Evolutionary conservation across 2,888 invertebrate species (phyloP), one percentile per base, ranked within the genome.

Genomic region (Allolobophora icterica): DNA sequence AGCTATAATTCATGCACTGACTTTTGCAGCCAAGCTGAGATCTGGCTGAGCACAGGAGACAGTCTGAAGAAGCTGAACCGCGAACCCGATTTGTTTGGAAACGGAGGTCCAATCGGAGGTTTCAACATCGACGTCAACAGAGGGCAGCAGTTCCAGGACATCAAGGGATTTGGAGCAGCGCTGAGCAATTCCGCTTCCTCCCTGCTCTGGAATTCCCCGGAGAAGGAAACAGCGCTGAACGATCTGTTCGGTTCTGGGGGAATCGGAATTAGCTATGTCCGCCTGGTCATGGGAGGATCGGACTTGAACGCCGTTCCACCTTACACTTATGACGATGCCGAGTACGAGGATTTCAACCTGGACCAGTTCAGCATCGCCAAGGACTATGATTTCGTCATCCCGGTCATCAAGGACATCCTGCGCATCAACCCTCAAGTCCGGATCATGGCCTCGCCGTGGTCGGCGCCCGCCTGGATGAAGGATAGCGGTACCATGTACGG

Each of bases 401-500:
- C 92, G 34, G 35, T 92, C 21, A 15, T 92, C 21, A 90, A 91
- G 45, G 91, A 92, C 52, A 92, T 92, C 34, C 17, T 84, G 52
- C 71, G 35, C 13, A 90, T 91, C 38, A 91, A 92, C 87, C 91
- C 92, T 21, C 38, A 90, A 24, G 90, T 92, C 21, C 91, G 91
- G 90, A 84, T 92, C 30, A 91, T 92, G 89, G 92, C 92, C 8
- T 90, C 91, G 30, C 92, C 92, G n/a, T 92, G 92, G 92, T 91
- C 90, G 30, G 89, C 92, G 11, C 92, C 92, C 11, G 92, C 91
- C 34, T 92, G 92, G 92, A 92, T 92, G 92, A 92, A 92, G 90
- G 87, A 91, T 84, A 42, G 71, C n/a, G 38, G 83, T 17, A 38
- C 84, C 52, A 33, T 92, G 40, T 38, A 91, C 45, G 92, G 92